Conservation (phyloP, 2,113 vertebrate species). For the Seriola quinqueradiata region DNA sequence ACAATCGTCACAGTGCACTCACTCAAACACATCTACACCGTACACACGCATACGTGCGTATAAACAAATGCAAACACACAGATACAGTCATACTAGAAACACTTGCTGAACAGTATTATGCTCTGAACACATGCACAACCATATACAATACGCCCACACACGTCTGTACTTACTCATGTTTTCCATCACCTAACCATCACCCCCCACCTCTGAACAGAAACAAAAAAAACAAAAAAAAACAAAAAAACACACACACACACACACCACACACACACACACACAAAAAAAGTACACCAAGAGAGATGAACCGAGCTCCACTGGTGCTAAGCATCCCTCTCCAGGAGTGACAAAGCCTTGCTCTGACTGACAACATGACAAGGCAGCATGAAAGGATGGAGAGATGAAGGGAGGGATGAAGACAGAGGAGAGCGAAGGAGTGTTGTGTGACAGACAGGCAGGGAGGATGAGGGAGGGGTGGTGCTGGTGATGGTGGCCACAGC, state of each 20-base stretch:
- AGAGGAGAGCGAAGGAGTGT: constrained; percentile 41
- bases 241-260: neutral
- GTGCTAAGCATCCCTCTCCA: constrained; percentile 56
- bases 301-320: constrained; percentile 48
- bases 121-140: neutral
- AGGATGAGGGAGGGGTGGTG: constrained; percentile 11
- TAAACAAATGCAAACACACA: constrained; percentile 30
- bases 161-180: neutral
- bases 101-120: neutral
- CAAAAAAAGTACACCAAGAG: constrained; percentile 7
- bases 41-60: neutral
- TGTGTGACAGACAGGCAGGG: constrained; percentile 46
- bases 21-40: constrained; percentile 11
- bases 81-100: neutral
- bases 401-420: constrained; percentile 57
- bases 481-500: neutral
- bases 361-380: constrained; percentile 72
- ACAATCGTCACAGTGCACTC: constrained; percentile 6
- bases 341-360: constrained; percentile 60
- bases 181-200: constrained; percentile 28
- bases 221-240: neutral
- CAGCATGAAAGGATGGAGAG: constrained; percentile 54
- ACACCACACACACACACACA: constrained; percentile 10
- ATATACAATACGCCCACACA: neutral
- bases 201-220: constrained; percentile 33